Conservation (phyloP, 2,113 vertebrate species). For the Scartelaos histophorus region DNA sequence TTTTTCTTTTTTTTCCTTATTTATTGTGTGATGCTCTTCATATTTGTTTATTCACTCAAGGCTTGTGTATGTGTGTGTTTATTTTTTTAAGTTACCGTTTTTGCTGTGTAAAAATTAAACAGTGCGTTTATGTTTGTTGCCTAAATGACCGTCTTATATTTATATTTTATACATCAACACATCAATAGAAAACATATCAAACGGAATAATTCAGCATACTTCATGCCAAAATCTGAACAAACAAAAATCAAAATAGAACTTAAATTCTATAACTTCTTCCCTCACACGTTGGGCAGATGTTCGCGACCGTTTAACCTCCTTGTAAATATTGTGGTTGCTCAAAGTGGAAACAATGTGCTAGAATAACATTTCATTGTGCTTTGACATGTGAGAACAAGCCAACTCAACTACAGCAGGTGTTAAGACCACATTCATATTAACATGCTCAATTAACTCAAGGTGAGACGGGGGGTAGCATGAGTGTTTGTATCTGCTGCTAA, state of each 20-base stretch:
- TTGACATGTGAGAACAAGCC: conserved; percentile 49
- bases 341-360: conserved; percentile 21
- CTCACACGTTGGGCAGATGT: not conserved
- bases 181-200: too few relatives aligned
- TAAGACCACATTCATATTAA: conserved; percentile 50
- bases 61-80: too few relatives aligned
- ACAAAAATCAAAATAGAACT: not conserved
- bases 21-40: too few relatives aligned
- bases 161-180: too few relatives aligned
- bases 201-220: too few relatives aligned
- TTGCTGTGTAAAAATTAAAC: too few relatives aligned
- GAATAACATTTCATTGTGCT: conserved; percentile 19
- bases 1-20: too few relatives aligned
- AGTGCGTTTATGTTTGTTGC: too few relatives aligned
- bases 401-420: conserved; percentile 24
- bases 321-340: conserved; percentile 32
- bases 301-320: not conserved
- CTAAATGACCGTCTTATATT: too few relatives aligned
- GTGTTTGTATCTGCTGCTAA: not conserved
- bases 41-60: too few relatives aligned
- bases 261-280: not conserved
- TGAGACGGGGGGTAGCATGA: conserved; percentile 7
- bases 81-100: too few relatives aligned
- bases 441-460: conserved; percentile 54
- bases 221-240: too few relatives aligned